Conservation (phyloP, 2,888 invertebrate species). For the Cabera pusaria region DNA sequence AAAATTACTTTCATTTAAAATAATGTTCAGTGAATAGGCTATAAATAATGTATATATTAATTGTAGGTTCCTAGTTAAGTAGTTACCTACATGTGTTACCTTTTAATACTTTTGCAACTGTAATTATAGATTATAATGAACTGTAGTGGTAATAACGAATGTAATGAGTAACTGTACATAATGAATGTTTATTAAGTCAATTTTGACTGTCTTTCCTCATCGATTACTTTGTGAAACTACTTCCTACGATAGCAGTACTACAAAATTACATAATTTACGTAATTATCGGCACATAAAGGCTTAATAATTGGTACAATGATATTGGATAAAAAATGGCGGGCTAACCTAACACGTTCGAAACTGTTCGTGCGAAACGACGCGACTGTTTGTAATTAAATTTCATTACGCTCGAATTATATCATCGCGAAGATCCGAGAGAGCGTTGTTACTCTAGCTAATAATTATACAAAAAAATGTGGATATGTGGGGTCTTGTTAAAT, state of each 20-base stretch:
- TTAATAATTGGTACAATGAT: slow-evolving; percentile 20
- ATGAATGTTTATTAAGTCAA: slow-evolving; percentile 9
- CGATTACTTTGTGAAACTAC: slow-evolving; percentile 23
- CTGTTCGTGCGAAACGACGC: slow-evolving; percentile 51
- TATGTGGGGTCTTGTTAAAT: slow-evolving; percentile 8
- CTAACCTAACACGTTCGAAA: slow-evolving; percentile 27
- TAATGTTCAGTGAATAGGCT: no score
- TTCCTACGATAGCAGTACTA: slow-evolving; percentile 30
- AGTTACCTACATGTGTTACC: no score
- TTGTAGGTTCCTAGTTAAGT: no score
- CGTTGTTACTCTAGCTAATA: slow-evolving; percentile 29
- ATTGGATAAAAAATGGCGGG: slow-evolving; percentile 21
- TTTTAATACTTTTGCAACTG: no score
- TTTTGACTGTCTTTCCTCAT: slow-evolving; percentile 27
- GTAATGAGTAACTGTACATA: no score
- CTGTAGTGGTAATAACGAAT: no score
- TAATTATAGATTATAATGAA: no score
- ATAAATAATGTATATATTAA: no score
- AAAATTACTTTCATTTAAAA: no score
- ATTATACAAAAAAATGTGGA: slow-evolving; percentile 20
- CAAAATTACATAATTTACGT: slow-evolving; percentile 44
- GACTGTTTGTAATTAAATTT: slow-evolving; percentile 31
- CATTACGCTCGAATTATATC: slow-evolving; percentile 27
- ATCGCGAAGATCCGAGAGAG: slow-evolving; percentile 44
- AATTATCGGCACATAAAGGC: slow-evolving; percentile 35